Evolutionary conservation across 2,113 vertebrate genomes (phyloP), one percentile per base, ranked within the genome.

Genomic region (Carassius auratus): DNA sequence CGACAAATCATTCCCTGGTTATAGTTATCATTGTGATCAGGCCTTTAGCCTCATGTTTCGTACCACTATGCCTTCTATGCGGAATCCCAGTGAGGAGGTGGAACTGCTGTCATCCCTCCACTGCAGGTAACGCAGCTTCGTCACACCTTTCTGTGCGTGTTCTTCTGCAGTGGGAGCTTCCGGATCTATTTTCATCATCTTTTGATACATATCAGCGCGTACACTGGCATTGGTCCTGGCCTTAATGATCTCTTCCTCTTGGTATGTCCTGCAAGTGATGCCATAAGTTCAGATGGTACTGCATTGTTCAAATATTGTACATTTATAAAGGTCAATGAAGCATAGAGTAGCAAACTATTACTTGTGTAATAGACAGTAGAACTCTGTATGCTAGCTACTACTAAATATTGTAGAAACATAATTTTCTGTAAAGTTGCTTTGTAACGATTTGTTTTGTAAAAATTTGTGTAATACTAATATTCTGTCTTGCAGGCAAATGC

Each of bases 61-160:
- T 87, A 96, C 96, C 93, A 95, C 94, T 69, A 95, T 90, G 48
- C 94, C 95, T 71, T 96, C 95, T 33, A 96, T 95, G 59, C 96
- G 93, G 91, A 96, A 94, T 8, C 96, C 95, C 50, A 96, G 90
- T 0, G 90, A 89, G n/a, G 93, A 90, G 0, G 95, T 95, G 5
- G 95, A 95, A 33, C 91, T 96, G 81, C 91, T 91, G 4, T 85
- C 90, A 68, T 96, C 96, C 50, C 93, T 94, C 96, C 96, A 96
- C 88, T 95, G 94, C 90, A 96, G 93, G 91, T 96, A 96, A 36
- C 94, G 94, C 30, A 93, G 92, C 69, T 96, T 96, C 26, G 95
- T 95, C 86, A 96, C 92, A 0, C 90, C 95, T 52, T 33, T 89
- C 85, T 92, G 91, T 19, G 66, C 73, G 2, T 94, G 94, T 88